Conservation (phyloP, 2,888 invertebrate species). For the Parnassius smintheus region DNA sequence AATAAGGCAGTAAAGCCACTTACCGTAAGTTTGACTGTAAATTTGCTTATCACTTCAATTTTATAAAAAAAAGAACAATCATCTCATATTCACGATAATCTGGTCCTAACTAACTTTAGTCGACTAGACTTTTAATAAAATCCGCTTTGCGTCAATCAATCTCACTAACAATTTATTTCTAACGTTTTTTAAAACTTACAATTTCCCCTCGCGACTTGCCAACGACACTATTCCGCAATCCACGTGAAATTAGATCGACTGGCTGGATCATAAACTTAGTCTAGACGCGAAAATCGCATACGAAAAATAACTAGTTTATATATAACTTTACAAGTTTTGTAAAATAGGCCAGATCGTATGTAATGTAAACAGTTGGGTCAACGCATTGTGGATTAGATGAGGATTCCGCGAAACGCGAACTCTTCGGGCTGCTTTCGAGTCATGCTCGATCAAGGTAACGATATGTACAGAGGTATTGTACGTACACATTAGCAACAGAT, state of each 20-base stretch:
- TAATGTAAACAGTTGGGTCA: constrained; percentile 65
- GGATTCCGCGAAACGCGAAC: constrained; percentile 51
- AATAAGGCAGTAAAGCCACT: too few species aligned
- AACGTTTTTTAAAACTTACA: neutral
- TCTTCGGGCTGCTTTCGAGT: constrained; percentile 37
- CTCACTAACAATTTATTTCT: constrained; percentile 9
- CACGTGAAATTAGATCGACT: constrained; percentile 10
- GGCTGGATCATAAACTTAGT: constrained; percentile 11
- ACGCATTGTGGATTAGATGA: constrained; percentile 48
- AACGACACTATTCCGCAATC: constrained; percentile 6
- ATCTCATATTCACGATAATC: too few species aligned
- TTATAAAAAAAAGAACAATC: too few species aligned
- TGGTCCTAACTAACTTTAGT: too few species aligned
- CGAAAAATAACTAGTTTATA: constrained; percentile 30
- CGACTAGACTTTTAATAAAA: constrained; percentile 10
- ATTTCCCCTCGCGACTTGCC: neutral
- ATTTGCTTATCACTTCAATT: too few species aligned
- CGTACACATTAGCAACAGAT: neutral
- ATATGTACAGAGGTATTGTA: neutral
- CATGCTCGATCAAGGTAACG: constrained; percentile 32
- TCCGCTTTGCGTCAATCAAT: constrained; percentile 18
- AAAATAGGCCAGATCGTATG: constrained; percentile 42
- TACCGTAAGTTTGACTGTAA: too few species aligned
- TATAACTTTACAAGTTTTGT: constrained; percentile 38
- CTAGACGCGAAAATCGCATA: constrained; percentile 21